Evolutionary conservation across 2,113 vertebrate genomes (phyloP), one percentile per base, ranked within the genome.

Genomic region (Etia nguti): DNA sequence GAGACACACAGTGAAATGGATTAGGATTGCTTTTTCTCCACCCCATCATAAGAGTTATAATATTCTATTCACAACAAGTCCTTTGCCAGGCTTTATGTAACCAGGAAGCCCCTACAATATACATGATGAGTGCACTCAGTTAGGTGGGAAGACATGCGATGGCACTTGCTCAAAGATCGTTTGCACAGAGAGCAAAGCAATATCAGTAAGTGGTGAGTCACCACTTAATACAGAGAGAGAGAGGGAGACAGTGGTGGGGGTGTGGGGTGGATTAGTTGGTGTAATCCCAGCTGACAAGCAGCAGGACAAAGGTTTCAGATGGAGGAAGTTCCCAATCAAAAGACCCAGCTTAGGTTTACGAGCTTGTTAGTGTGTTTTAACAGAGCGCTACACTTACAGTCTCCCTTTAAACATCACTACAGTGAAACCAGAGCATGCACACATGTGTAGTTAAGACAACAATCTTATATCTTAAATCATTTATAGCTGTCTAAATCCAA

Each of bases 21-120:
- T 29, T 50, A 20, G 15, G 15, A 31, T 6, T 12, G 70, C 43
- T 31, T 31, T 7, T 50, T 10, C 70, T 75, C 24, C 16, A 1
- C 9, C 6, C 9, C 43, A 50, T 50, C 2, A 50, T 75, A 50
- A 54, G 22, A 56, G 5, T 43, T 48, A 38, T 50, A n/a, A 31
- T 82, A 50, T 43, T 77, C 26, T 31, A 31, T 50, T 8, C 26
- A 75, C 57, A 75, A 54, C 34, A 85, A 77, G 29, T 79, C 92
- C 80, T 82, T 20, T 11, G 56, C 46, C 24, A 29, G 34, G 29
- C 5, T 56, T 92, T 90, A 89, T 57, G 80, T 85, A 92, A 93
- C 82, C 2, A 26, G 68, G 79, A 82, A 81, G 60, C 65, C 48
- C 41, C 65, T 89, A 62, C 89, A 92, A 89, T 87, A 93, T 87